phyloP scores from a whole-genome alignment of 2,113 vertebrate species.

The Urocitellus parryii region DNA sequence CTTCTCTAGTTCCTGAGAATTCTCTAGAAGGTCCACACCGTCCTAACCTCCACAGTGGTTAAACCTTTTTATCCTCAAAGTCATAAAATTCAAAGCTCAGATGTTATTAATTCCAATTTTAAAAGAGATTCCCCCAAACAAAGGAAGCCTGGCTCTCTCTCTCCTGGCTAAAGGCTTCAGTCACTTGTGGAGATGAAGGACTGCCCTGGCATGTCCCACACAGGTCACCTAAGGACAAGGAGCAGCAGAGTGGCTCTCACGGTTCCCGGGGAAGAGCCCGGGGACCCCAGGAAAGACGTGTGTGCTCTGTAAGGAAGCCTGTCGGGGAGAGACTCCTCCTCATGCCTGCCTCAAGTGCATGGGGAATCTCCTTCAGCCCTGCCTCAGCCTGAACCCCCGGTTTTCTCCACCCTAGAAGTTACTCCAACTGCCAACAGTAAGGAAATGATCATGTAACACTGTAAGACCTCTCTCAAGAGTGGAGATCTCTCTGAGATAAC shows the following conservation, averaged over 20 bases:
- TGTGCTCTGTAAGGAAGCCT: too few species aligned
- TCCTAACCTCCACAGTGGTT: neutral
- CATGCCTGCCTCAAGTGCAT: too few species aligned
- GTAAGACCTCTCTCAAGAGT: neutral
- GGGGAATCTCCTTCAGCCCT: neutral
- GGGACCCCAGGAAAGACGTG: too few species aligned
- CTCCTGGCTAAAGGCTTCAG: neutral
- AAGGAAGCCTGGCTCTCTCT: neutral
- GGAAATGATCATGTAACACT: neutral
- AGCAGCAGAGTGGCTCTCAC: too few species aligned
- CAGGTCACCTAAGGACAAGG: too few species aligned
- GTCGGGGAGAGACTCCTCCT: too few species aligned
- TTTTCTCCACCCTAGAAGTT: neutral
- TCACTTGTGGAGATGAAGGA: too few species aligned
- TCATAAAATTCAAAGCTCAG: neutral
- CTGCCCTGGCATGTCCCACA: too few species aligned
- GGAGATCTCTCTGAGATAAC: neutral
- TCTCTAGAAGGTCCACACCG: neutral
- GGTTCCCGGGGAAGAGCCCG: too few species aligned
- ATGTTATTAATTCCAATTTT: neutral
- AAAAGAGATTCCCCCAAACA: neutral
- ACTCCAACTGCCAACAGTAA: neutral
- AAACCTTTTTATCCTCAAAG: neutral
- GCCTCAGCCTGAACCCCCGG: neutral
- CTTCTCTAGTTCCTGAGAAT: neutral